Conservation (phyloP, 35 echinoderm and acorn worm genomes). For the Lytechinus variegatus region DNA sequence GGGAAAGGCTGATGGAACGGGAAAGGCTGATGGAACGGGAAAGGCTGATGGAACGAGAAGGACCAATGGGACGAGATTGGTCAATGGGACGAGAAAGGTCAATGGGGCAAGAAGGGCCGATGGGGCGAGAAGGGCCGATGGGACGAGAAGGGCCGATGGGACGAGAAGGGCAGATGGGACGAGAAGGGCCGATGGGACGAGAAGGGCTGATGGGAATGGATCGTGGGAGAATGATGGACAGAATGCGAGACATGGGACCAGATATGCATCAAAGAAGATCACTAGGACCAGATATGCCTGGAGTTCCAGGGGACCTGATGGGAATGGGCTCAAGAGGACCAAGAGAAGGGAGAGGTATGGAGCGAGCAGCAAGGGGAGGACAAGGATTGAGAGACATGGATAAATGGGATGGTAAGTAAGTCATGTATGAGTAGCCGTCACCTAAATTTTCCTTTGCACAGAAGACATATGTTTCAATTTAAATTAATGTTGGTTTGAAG, state of each 20-base stretch:
- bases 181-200: neutral
- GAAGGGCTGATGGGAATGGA: neutral
- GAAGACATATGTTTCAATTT: neutral
- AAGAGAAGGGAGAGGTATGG: neutral
- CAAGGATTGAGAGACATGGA: slow-evolving; percentile 21
- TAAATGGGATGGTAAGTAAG: slow-evolving; percentile 17
- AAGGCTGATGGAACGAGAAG: neutral
- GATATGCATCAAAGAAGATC: neutral
- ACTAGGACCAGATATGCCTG: neutral
- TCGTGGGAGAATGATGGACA: neutral
- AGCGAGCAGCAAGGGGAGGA: neutral
- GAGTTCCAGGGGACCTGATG: neutral
- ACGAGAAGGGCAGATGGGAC: neutral
- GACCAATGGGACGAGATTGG: neutral
- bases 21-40: neutral
- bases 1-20: neutral
- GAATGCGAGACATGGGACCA: neutral
- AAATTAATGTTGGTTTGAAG: no score
- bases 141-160: neutral
- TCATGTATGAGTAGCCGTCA: neutral
- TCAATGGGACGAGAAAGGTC: neutral
- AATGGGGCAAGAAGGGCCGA: neutral
- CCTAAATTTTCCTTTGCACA: neutral
- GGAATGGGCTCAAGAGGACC: slow-evolving; percentile 22
- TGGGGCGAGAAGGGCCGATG: neutral